Percentiles rank a stretch among this genome's conserved stretches.
phyloP scores from a whole-genome alignment of 2,113 vertebrate genomes.

The Aythya baeri region DNA sequence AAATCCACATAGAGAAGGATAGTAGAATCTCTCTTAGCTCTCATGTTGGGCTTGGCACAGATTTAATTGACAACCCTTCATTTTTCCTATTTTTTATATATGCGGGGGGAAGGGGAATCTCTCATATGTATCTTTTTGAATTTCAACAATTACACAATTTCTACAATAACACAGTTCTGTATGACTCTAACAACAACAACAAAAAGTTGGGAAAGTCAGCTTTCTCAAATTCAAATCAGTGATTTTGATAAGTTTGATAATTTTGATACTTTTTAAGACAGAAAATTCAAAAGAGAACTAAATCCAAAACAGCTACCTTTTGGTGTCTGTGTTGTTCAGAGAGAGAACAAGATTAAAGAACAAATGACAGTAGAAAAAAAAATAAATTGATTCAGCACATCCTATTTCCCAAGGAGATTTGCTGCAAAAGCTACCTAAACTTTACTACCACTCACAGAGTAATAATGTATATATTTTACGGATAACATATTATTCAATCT shows the following conservation, averaged over 20 bases:
- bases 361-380: background rate
- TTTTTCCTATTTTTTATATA: background rate
- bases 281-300: background rate
- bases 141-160: background rate
- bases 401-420: background rate
- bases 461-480: background rate
- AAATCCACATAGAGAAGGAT: background rate
- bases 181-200: background rate
- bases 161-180: background rate
- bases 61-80: background rate
- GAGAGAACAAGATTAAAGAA: background rate
- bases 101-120: fast-evolving
- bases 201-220: background rate
- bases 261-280: background rate
- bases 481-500: background rate
- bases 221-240: background rate
- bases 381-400: background rate
- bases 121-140: background rate
- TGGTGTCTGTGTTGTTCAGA: background rate
- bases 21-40: background rate
- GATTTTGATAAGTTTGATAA: background rate
- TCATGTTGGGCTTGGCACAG: background rate
- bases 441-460: background rate
- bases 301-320: background rate
- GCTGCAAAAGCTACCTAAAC: background rate